A percentile compares a stretch with the other conserved stretches of the same genome.
phyloP scores from a whole-genome alignment of 2,113 vertebrate species.

The Salvelinus fontinalis region DNA sequence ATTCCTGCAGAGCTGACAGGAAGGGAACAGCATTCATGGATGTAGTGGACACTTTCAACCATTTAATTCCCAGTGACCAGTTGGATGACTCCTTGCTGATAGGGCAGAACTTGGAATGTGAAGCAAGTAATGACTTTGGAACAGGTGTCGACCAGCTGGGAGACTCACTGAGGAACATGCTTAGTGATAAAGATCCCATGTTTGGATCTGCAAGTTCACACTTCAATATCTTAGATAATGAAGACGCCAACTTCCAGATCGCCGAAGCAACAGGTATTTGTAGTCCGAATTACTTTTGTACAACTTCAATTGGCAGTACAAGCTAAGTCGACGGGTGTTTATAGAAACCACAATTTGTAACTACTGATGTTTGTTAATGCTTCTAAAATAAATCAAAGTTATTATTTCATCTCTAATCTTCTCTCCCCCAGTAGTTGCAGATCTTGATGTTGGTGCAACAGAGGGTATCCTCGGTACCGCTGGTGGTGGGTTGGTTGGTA shows the following conservation, averaged over 20 bases:
- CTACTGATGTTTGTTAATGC: neutral
- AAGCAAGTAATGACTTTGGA: conserved; percentile 96
- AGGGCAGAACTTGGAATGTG: conserved; percentile 96
- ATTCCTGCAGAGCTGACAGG: conserved; percentile 83
- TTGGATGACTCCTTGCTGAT: conserved; percentile 95
- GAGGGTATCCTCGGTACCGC: conserved; percentile 74
- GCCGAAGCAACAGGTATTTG: conserved; percentile 85
- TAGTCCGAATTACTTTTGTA: neutral
- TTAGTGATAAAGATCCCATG: conserved; percentile 99
- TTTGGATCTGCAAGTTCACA: conserved; percentile 97
- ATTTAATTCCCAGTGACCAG: conserved; percentile 99
- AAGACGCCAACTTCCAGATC: conserved; percentile 89
- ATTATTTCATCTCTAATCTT: neutral
- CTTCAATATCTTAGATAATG: conserved; percentile 95
- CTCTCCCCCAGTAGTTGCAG: conserved; percentile 66
- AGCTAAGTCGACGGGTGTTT: too few relatives aligned
- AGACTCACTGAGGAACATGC: conserved; percentile 98
- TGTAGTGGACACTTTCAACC: conserved; percentile 98
- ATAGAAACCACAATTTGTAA: too few relatives aligned
- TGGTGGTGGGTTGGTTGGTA: conserved; percentile 73
- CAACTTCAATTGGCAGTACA: neutral
- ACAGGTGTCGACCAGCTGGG: conserved; percentile 84
- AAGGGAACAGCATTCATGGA: conserved; percentile 98
- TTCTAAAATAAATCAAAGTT: neutral
- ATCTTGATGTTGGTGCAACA: conserved; percentile 79